phyloP scores from a whole-genome alignment of 2,888 invertebrate genomes.

The Lordiphosa fenestrarum region DNA sequence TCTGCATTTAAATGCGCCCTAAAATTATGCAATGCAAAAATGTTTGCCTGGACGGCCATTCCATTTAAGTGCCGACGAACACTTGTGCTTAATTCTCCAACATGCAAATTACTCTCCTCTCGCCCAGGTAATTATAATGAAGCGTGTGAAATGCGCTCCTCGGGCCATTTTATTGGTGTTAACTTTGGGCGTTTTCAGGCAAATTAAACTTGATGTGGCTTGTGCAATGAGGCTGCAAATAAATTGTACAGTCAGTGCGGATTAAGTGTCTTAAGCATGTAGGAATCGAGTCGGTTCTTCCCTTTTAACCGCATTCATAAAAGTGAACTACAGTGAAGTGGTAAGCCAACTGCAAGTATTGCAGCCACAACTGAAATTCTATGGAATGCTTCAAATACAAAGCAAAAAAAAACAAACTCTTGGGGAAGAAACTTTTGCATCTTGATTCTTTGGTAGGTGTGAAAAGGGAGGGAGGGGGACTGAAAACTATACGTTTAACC shows the following conservation, averaged over 20 bases:
- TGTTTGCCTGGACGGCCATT: slow-evolving; percentile 52
- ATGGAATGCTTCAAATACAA: no score
- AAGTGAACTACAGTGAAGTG: slow-evolving; percentile 22
- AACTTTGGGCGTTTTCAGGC: slow-evolving; percentile 17
- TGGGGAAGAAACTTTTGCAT: no score
- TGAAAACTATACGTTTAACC: no score
- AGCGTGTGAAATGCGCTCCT: slow-evolving; percentile 15
- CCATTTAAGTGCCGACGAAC: slow-evolving; percentile 40
- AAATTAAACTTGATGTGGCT: slow-evolving; percentile 6
- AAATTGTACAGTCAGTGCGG: background rate
- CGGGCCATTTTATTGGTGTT: slow-evolving; percentile 8
- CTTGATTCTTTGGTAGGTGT: no score
- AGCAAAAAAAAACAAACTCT: no score
- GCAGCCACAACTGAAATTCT: no score
- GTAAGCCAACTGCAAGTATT: slow-evolving; percentile 10
- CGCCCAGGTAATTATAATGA: slow-evolving; percentile 49
- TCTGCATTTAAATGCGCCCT: slow-evolving; percentile 49
- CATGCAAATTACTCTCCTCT: slow-evolving; percentile 33
- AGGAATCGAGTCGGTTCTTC: background rate
- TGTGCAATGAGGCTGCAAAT: no score
- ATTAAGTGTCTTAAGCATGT: slow-evolving; percentile 2
- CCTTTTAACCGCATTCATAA: slow-evolving; percentile 13
- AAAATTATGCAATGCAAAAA: slow-evolving; percentile 64
- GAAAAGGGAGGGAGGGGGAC: no score
- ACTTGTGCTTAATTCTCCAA: slow-evolving; percentile 32